A percentile compares a stretch with the other conserved stretches of the same genome.
Evolutionary conservation across 2,888 invertebrate genomes (phyloP).

Genomic region (Choristoneura rosaceana): DNA sequence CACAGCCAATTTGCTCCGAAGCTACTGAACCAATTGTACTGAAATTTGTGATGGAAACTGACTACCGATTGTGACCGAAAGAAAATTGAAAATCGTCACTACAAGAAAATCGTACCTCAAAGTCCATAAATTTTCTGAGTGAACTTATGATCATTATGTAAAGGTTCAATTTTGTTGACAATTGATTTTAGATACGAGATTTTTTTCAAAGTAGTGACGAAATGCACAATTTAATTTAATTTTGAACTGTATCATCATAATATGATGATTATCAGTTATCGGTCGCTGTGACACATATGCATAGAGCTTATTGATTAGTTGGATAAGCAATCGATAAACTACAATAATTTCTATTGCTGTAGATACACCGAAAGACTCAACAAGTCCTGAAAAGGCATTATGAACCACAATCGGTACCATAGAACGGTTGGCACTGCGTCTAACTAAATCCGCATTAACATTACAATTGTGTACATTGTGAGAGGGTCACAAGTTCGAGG

Average conservation of each 20-base stretch:
- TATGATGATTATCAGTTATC: neutral
- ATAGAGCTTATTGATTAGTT: neutral
- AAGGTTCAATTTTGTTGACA: too few species aligned
- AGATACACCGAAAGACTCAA: neutral
- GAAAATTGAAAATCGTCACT: neutral
- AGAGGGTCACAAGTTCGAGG: slow-evolving; percentile 82
- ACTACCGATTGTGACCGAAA: too few species aligned
- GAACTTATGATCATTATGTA: too few species aligned
- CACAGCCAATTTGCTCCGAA: too few species aligned
- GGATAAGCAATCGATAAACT: neutral
- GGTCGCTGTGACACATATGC: neutral
- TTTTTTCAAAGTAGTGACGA: too few species aligned
- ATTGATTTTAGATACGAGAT: too few species aligned
- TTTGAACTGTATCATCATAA: neutral
- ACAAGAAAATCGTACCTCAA: too few species aligned
- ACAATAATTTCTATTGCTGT: slow-evolving; percentile 17
- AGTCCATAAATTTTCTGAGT: too few species aligned
- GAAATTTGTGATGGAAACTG: too few species aligned
- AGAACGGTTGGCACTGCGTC: slow-evolving; percentile 63
- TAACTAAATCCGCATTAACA: slow-evolving; percentile 73
- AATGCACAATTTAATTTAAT: neutral
- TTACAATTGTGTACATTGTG: slow-evolving; percentile 78
- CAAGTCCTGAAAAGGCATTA: slow-evolving; percentile 33
- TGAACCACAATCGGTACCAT: slow-evolving; percentile 62
- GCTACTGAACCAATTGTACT: too few species aligned